phyloP scores from a whole-genome alignment of 64 coral and sea anemone genomes.

The Platygyra sinensis region DNA sequence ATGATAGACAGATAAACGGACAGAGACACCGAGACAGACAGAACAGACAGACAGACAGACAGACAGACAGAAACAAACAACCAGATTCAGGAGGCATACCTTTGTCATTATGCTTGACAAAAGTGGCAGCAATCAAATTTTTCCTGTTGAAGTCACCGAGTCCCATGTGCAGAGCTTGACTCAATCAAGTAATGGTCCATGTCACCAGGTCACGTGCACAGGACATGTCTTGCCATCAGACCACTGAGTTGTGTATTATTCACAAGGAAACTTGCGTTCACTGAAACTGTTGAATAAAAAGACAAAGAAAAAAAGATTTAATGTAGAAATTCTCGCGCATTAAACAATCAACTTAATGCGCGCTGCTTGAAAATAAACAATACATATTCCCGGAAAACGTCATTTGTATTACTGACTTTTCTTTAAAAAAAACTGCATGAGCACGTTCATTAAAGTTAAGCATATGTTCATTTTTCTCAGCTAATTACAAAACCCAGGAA shows the following conservation, averaged over 20 bases:
- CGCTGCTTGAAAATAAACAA: too few species aligned
- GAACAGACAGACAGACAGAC: too few species aligned
- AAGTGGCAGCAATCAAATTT: slow-evolving; percentile 63
- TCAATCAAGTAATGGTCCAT: slow-evolving; percentile 53
- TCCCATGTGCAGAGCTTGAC: slow-evolving; percentile 10
- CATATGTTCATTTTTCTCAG: too few species aligned
- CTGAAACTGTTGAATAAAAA: not conserved
- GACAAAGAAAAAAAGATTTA: not conserved
- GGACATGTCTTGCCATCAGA: not conserved
- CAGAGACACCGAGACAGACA: too few species aligned
- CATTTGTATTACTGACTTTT: too few species aligned
- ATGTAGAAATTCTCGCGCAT: not conserved
- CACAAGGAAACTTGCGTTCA: not conserved
- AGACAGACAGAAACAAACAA: too few species aligned
- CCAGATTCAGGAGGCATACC: not conserved
- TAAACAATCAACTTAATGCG: not conserved
- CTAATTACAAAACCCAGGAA: too few species aligned
- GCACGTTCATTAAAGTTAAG: not conserved
- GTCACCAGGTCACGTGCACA: not conserved
- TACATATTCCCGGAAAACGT: too few species aligned
- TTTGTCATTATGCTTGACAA: not conserved
- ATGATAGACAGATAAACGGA: too few species aligned
- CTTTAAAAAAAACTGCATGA: not conserved
- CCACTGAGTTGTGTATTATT: slow-evolving; percentile 15
- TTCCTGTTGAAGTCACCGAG: slow-evolving; percentile 62